phyloP scores from a whole-genome alignment of 1,140 invertebrate genomes.

The Macrostomum lignano region DNA sequence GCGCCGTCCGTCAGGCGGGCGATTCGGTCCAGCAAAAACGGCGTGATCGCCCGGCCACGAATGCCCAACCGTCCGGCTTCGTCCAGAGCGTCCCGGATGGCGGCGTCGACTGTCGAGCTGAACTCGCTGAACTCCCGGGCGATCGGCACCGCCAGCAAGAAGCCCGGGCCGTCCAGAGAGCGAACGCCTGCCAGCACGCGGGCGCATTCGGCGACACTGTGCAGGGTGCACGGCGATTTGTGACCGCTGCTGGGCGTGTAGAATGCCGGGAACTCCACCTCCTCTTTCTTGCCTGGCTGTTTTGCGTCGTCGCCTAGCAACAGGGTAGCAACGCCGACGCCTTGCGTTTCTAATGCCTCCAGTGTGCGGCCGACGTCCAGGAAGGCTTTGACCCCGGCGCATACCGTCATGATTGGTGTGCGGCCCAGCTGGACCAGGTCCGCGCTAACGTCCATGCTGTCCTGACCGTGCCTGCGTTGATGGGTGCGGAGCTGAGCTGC shows the following conservation, averaged over 20 bases:
- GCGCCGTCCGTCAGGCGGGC: conserved; percentile 44
- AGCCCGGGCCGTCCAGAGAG: conserved; percentile 39
- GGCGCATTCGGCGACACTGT: conserved; percentile 38
- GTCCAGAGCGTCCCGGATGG: conserved; percentile 42
- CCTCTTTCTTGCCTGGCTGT: no score
- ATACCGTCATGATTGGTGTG: conserved; percentile 59
- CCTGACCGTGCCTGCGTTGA: neutral
- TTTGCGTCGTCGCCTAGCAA: conserved; percentile 32
- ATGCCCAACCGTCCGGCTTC: conserved; percentile 36
- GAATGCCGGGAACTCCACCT: conserved; percentile 44
- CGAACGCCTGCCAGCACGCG: conserved; percentile 31
- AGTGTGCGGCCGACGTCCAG: conserved; percentile 70
- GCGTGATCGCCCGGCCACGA: conserved; percentile 58
- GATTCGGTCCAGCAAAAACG: conserved; percentile 51
- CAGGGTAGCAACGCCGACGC: conserved; percentile 55
- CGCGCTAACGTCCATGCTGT: conserved; percentile 59
- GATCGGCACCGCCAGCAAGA: conserved; percentile 66
- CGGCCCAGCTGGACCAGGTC: conserved; percentile 64
- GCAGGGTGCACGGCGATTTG: conserved; percentile 39
- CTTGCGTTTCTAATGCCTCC: conserved; percentile 80
- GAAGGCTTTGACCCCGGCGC: conserved; percentile 83
- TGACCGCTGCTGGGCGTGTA: conserved; percentile 43
- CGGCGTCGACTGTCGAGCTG: conserved; percentile 34
- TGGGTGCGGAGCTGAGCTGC: conserved; percentile 15
- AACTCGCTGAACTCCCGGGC: conserved; percentile 35